phyloP scores from a whole-genome alignment of 2,113 vertebrate genomes.

The Odontophorus gujanensis region DNA sequence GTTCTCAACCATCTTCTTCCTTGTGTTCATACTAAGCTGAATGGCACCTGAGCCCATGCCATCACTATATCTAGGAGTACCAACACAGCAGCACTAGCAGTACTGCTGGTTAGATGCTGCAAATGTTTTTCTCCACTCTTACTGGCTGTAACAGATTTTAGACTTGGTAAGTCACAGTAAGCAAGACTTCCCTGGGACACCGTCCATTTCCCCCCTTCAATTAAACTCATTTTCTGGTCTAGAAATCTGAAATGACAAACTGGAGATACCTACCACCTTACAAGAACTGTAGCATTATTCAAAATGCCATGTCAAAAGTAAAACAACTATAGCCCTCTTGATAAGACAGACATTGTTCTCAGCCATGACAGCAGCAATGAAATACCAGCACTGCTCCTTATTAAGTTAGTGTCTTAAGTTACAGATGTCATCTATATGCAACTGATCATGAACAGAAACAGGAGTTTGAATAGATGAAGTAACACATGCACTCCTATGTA shows the following conservation, averaged over 20 bases:
- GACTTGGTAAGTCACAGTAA: background rate
- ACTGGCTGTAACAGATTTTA: background rate
- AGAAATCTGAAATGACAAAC: background rate
- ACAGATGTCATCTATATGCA: background rate
- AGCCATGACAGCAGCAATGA: background rate
- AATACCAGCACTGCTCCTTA: background rate
- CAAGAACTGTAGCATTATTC: background rate
- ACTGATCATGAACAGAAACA: background rate
- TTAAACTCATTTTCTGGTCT: background rate
- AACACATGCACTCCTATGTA: background rate
- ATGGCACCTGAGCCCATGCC: background rate
- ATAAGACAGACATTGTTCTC: background rate
- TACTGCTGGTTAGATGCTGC: background rate
- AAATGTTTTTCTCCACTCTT: background rate
- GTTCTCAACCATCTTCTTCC: background rate
- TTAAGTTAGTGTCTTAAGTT: background rate
- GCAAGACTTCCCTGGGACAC: fast-evolving
- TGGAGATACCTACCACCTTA: background rate
- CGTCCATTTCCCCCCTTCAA: background rate
- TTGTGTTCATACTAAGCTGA: background rate
- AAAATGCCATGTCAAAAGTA: background rate
- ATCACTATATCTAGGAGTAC: background rate
- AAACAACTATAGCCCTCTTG: background rate
- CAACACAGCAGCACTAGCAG: background rate
- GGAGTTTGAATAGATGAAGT: fast-evolving